phyloP scores from a whole-genome alignment of 1,140 invertebrate species.

The Heterodera carotae region DNA sequence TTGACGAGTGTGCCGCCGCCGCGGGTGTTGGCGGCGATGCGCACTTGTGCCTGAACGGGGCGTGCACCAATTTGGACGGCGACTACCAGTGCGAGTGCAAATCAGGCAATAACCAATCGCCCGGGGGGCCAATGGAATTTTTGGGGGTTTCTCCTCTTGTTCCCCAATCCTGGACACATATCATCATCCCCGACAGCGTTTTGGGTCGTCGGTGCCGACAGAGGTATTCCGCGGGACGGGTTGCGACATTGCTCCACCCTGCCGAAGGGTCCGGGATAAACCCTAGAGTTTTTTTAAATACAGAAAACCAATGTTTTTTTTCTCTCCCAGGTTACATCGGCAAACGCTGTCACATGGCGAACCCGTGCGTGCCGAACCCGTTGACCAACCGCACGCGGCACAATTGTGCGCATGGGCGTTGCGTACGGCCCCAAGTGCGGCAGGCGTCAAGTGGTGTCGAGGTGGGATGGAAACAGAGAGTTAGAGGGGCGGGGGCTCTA shows the following conservation, averaged over 20 bases:
- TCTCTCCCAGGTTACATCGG: constrained; percentile 52
- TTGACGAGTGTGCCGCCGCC: constrained; percentile 54
- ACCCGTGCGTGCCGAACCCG: constrained; percentile 52
- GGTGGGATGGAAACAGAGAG: constrained; percentile 4
- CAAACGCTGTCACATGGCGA: constrained; percentile 47
- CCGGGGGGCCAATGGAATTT: not conserved
- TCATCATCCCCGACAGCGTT: too few relatives aligned
- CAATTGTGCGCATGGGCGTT: constrained; percentile 59
- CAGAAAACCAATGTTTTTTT: not conserved
- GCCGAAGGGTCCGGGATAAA: too few relatives aligned
- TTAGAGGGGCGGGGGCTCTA: too few relatives aligned
- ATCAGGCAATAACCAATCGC: not conserved
- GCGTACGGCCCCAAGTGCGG: constrained; percentile 52
- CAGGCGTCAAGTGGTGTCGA: constrained; percentile 33
- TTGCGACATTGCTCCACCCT: not conserved
- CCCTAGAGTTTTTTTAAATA: not conserved
- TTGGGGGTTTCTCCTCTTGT: too few relatives aligned
- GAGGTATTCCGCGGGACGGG: too few relatives aligned
- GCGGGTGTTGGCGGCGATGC: not conserved
- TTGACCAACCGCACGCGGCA: constrained; percentile 56
- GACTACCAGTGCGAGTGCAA: constrained; percentile 50
- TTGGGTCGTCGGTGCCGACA: too few relatives aligned
- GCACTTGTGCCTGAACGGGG: constrained; percentile 25
- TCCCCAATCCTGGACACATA: too few relatives aligned
- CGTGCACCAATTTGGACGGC: constrained; percentile 55